Evolutionary conservation across 2,113 vertebrate genomes (phyloP).

Genomic region (Thoracochromis brauschi): DNA sequence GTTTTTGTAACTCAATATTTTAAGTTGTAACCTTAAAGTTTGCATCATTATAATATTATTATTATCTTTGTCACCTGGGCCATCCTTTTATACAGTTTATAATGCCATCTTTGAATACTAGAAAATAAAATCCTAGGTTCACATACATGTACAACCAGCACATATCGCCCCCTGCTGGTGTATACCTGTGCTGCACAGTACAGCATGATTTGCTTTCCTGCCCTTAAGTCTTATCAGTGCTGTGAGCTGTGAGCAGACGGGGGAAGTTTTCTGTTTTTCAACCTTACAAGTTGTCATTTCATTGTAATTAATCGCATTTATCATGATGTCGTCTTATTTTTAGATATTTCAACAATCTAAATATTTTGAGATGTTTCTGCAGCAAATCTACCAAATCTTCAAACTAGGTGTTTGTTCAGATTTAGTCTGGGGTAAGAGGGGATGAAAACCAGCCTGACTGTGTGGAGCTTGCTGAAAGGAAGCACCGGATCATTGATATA

Average conservation of each 20-base stretch:
- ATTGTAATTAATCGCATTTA: not conserved
- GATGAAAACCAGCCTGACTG: not conserved
- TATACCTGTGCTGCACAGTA: not conserved
- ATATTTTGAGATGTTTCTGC: not conserved
- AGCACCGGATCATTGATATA: not conserved
- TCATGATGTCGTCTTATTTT: not conserved
- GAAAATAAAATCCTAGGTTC: not conserved
- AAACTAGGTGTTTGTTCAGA: not conserved
- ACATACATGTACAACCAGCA: not conserved
- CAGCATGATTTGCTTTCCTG: not conserved
- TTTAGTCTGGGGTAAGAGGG: not conserved
- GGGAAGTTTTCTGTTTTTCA: not conserved
- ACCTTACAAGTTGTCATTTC: not conserved
- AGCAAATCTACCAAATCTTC: not conserved
- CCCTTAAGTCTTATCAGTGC: not conserved
- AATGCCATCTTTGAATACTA: not conserved
- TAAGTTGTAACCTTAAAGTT: not conserved
- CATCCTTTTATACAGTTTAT: not conserved
- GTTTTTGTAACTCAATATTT: not conserved
- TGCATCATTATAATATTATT: not conserved
- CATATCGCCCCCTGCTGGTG: not conserved
- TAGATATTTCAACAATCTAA: not conserved
- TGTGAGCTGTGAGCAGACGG: not conserved
- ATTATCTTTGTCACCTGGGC: not conserved
- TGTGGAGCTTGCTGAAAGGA: not conserved